A percentile compares a stretch with the other conserved stretches of the same genome.
These are phyloP conservation scores for Zeus faber DNA, from an alignment of 2,113 vertebrate species.

Conservation along the genomic window DNA sequence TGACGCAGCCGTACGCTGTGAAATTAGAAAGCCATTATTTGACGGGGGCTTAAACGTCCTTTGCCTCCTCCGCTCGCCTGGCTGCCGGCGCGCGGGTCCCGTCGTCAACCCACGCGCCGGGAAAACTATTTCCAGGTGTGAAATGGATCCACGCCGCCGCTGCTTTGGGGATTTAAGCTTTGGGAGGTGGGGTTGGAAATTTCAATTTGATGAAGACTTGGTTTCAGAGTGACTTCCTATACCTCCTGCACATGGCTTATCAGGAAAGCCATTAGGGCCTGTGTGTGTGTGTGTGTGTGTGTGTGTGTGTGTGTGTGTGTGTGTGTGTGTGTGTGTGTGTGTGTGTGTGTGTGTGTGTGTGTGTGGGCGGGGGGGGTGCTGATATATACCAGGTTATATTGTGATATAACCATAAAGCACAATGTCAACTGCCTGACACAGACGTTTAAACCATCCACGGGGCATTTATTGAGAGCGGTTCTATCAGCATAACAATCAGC, in stretches of 20 bases:
- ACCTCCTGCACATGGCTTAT: slow-evolving; percentile 19
- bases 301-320: slow-evolving; percentile 1
- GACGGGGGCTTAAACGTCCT: slow-evolving; percentile 51
- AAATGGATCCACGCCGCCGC: slow-evolving; percentile 52
- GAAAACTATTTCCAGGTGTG: slow-evolving; percentile 63
- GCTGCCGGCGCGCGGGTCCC: slow-evolving; percentile 25
- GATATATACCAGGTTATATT: too few relatives aligned
- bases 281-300: slow-evolving; percentile 7
- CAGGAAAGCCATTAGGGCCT: slow-evolving; percentile 28
- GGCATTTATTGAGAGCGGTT: too few relatives aligned
- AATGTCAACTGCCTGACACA: too few relatives aligned
- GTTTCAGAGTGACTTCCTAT: slow-evolving; percentile 27
- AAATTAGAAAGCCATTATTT: slow-evolving; percentile 56
- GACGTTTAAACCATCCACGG: too few relatives aligned
- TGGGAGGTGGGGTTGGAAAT: slow-evolving; percentile 41
- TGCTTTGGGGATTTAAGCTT: slow-evolving; percentile 42
- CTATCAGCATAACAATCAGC: too few relatives aligned
- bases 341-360: not conserved
- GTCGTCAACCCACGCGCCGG: slow-evolving; percentile 20
- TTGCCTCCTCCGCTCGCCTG: slow-evolving; percentile 13
- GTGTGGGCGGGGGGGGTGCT: too few relatives aligned
- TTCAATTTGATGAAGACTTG: slow-evolving; percentile 49
- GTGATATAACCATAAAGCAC: too few relatives aligned
- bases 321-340: slow-evolving; percentile 7
- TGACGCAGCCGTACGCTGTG: slow-evolving; percentile 41